phyloP scores from a whole-genome alignment of 2,113 vertebrate genomes.

The Eretmochelys imbricata region DNA sequence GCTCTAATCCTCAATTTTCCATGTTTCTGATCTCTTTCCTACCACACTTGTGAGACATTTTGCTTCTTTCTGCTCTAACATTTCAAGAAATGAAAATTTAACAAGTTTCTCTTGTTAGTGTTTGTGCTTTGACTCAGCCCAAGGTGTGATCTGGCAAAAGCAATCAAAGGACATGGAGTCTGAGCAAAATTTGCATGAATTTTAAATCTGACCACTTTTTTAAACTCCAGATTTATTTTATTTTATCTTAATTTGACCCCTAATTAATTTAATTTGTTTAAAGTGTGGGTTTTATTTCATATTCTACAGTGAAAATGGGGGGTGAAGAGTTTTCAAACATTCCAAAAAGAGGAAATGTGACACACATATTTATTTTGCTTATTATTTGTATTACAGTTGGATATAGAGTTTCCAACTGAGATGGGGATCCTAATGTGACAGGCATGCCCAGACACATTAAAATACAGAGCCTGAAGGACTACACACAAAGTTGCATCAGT shows the following conservation, averaged over 20 bases:
- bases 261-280: neutral
- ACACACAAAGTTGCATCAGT: neutral
- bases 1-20: neutral
- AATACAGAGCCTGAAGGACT: neutral
- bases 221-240: neutral
- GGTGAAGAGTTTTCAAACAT: neutral
- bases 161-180: fast-evolving
- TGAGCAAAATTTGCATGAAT: neutral
- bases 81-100: neutral
- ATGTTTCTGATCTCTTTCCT: neutral
- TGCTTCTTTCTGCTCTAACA: neutral
- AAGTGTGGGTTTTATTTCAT: neutral
- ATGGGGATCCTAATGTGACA: neutral
- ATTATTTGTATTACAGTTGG: neutral
- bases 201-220: neutral
- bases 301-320: neutral
- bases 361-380: neutral
- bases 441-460: neutral
- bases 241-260: neutral
- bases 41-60: neutral
- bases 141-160: neutral
- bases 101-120: fast-evolving
- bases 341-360: neutral
- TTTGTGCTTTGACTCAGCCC: neutral
- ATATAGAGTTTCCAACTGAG: neutral